These are phyloP conservation scores for Diabrotica virgifera DNA, from an alignment of 1,140 invertebrate genomes.

Conservation along the genomic window DNA sequence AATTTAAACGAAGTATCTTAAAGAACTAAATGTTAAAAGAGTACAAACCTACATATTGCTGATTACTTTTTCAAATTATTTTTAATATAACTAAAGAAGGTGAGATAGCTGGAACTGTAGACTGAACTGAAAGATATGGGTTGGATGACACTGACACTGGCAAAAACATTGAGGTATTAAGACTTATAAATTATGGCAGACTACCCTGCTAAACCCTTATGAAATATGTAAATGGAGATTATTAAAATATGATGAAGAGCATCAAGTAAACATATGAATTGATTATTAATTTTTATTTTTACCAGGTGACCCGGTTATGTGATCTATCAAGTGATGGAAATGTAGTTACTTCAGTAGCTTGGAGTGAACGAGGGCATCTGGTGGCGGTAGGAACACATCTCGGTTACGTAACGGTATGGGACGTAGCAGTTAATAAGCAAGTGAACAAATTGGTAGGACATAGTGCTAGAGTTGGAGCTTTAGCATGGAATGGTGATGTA, in stretches of 20 bases:
- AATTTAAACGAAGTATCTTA: no score
- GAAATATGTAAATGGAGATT: no score
- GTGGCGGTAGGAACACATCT: conserved; percentile 97
- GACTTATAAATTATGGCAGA: neutral
- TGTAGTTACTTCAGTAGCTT: conserved; percentile 96
- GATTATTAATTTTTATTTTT: conserved; percentile 38
- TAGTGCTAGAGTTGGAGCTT: conserved; percentile 85
- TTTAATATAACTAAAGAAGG: no score
- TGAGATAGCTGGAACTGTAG: no score
- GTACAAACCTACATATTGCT: no score
- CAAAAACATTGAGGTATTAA: no score
- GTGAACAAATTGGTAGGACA: conserved; percentile 90
- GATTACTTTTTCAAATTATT: no score
- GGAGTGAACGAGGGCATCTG: conserved; percentile 95
- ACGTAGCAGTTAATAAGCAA: conserved; percentile 93
- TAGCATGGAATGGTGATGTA: conserved; percentile 98
- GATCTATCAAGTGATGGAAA: conserved; percentile 92
- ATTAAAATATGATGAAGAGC: no score
- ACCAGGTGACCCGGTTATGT: conserved; percentile 84
- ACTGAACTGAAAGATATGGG: no score
- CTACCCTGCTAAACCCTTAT: neutral
- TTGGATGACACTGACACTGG: no score
- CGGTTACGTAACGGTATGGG: conserved; percentile 97
- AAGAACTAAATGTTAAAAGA: no score
- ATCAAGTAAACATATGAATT: neutral